Evolutionary conservation across 2,797 vertebrate genomes (phyloP), one percentile per base, ranked within the genome.

Genomic region (Acipenser ruthenus): DNA sequence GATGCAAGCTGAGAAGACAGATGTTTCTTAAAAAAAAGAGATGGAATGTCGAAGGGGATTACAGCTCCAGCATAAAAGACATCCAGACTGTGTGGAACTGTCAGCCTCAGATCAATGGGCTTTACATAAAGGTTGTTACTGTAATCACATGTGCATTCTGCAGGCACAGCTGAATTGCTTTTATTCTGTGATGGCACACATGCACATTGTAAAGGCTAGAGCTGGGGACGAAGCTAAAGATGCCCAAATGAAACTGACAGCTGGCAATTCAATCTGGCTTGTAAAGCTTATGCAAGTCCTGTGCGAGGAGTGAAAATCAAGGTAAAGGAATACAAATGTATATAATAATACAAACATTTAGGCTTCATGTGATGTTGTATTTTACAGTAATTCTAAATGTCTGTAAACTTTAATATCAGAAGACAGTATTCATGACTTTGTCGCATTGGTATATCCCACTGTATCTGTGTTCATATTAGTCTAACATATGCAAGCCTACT

Each of bases 41-140:
- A 37, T 37, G 37, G 37, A 37, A 37, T 37, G 37, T 6, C 68
- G 73, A 73, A 51, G 47, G 58, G 49, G 65, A 68, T 65, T 63
- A 62, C 49, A 67, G 65, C 62, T 69, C 56, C 9, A 52, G 58
- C 67, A 51, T 13, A 56, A 68, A 67, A 70, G 65, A 64, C 18
- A 52, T 58, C 62, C 55, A 5, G 49, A 62, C 13, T 12, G 73
- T 72, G 51, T 69, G 67, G 74, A 69, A 69, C 60, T 47, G 72
- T 67, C 62, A 23, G 63, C 65, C 61, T 64, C 64, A 18, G 68
- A 70, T 70, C 70, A 37, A 78, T 68, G 70, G 53, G 61, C 61
- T 71, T 67, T 58, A 63, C 66, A 12, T 49, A 74, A 69, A 56
- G 50, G 55, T 48, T 63, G 60, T 60, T 61, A 49, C 37, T 69